Evolutionary conservation across 92 coral and sea anemone species (phyloP).

Genomic region (Phenganax marumi): DNA sequence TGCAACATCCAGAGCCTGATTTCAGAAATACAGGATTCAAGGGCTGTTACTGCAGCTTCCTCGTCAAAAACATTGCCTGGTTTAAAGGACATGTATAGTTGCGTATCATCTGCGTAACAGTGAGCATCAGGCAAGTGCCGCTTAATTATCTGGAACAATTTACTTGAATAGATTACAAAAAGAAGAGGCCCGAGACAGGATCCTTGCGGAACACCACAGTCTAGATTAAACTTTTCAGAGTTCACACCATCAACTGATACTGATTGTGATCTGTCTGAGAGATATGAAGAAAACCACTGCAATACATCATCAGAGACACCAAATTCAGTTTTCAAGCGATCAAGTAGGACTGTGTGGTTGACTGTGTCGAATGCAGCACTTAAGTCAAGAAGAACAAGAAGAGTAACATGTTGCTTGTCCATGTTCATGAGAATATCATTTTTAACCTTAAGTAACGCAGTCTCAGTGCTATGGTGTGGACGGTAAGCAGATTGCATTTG

Average conservation of each 20-base stretch:
- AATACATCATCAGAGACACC: constrained; percentile 6
- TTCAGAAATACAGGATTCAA: too few relatives aligned
- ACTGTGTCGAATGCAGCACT: constrained; percentile 16
- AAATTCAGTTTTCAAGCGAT: background rate
- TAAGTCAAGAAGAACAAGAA: constrained; percentile 11
- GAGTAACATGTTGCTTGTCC: constrained; percentile 9
- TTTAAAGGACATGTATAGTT: too few relatives aligned
- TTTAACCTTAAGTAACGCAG: background rate
- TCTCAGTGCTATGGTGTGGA: constrained; percentile 1
- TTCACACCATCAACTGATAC: constrained; percentile 1
- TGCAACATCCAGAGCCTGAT: too few relatives aligned
- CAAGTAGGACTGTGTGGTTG: constrained; percentile 1
- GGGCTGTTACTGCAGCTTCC: too few relatives aligned
- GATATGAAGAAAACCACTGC: constrained; percentile 23
- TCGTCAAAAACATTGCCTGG: too few relatives aligned
- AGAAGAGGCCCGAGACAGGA: constrained; percentile 3
- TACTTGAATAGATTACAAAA: background rate
- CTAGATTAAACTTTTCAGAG: background rate
- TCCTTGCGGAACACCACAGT: constrained; percentile 28
- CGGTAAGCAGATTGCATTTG: constrained; percentile 4
- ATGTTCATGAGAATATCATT: constrained; percentile 28
- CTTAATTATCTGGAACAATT: background rate
- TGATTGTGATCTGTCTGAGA: constrained; percentile 15
- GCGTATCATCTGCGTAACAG: too few relatives aligned
- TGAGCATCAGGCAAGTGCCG: too few relatives aligned